These are phyloP conservation scores for Eupithecia inturbata DNA, from an alignment of 2,888 invertebrate species.

Conservation along the genomic window DNA sequence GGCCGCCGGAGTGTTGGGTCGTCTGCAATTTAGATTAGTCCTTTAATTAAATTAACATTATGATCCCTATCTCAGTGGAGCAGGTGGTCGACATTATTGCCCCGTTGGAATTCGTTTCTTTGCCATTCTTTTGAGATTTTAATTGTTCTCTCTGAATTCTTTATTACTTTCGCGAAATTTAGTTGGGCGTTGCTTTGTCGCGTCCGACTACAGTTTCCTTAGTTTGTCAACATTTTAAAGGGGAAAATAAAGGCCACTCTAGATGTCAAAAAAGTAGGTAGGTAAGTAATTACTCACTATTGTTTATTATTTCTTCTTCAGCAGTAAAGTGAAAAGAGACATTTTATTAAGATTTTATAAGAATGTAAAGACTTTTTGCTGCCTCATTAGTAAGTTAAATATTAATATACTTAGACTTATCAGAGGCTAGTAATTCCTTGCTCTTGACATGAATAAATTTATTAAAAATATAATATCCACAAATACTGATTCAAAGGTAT, in stretches of 20 bases:
- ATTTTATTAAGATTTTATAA: not conserved
- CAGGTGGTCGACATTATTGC: constrained; percentile 81
- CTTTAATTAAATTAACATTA: constrained; percentile 85
- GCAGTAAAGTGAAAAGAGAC: not conserved
- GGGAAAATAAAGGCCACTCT: not conserved
- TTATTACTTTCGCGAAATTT: constrained; percentile 50
- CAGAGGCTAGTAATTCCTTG: not conserved
- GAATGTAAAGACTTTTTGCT: not conserved
- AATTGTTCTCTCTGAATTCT: constrained; percentile 52
- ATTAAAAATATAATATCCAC: constrained; percentile 51
- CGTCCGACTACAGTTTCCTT: constrained; percentile 28
- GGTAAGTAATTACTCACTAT: not conserved
- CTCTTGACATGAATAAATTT: constrained; percentile 29
- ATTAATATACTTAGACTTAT: not conserved
- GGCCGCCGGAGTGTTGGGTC: constrained; percentile 80
- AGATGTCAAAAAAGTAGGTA: not conserved
- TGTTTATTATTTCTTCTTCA: not conserved
- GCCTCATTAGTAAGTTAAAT: not conserved
- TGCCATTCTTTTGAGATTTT: constrained; percentile 59
- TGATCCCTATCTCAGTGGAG: constrained; percentile 80
- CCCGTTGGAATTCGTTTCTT: constrained; percentile 69
- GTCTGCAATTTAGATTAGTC: constrained; percentile 85
- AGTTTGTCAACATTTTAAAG: constrained; percentile 20
- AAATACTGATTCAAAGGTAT: constrained; percentile 36
- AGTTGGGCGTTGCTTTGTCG: constrained; percentile 32